Conservation (phyloP, 2,113 vertebrate genomes). For the Barnardius zonarius region DNA sequence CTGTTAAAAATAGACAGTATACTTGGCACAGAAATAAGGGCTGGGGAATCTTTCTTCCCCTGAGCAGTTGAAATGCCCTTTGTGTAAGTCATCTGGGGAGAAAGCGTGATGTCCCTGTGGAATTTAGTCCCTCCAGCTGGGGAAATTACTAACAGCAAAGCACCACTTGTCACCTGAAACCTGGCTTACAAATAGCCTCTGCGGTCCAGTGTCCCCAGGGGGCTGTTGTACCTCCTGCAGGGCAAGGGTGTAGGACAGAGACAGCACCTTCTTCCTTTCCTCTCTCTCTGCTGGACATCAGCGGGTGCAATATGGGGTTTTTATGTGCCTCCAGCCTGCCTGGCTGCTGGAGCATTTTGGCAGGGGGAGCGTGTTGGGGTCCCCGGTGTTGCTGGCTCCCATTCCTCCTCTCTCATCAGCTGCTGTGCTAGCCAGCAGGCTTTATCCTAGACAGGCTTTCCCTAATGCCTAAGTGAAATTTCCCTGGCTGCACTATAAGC, state of each 20-base stretch:
- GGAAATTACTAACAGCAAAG: not conserved
- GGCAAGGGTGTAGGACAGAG: not conserved
- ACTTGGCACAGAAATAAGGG: slow-evolving; percentile 2
- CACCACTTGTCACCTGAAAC: not conserved
- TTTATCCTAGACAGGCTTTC: not conserved
- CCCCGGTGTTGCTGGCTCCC: not conserved
- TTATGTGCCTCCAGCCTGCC: not conserved
- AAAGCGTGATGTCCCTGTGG: not conserved
- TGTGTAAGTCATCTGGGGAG: not conserved
- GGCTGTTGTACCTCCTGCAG: accelerated
- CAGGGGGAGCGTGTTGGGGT: not conserved
- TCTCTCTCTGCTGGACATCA: not conserved
- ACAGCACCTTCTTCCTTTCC: not conserved
- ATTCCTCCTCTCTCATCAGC: not conserved
- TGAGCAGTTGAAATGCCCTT: slow-evolving; percentile 46
- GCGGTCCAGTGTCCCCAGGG: accelerated
- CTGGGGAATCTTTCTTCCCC: slow-evolving; percentile 23
- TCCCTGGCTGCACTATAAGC: not conserved
- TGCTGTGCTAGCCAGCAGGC: not conserved
- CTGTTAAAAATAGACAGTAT: slow-evolving; percentile 69
- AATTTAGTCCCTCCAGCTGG: not conserved
- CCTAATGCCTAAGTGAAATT: not conserved
- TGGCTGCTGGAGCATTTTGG: not conserved
- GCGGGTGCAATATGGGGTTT: not conserved
- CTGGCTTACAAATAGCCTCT: not conserved